Conservation (phyloP, 1,140 invertebrate genomes). For the Cotesia glomerata region DNA sequence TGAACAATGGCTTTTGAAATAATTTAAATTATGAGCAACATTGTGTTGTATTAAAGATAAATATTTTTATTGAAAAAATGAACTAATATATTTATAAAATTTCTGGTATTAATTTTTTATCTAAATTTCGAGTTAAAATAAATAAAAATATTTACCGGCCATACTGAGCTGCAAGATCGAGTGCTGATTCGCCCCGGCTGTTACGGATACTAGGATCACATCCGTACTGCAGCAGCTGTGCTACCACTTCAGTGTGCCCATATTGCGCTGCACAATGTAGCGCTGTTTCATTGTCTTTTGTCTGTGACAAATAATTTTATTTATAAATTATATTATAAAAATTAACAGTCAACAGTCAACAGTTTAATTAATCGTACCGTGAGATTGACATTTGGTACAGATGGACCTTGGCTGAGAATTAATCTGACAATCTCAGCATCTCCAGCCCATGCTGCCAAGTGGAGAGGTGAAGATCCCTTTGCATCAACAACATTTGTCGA, state of each 20-base stretch:
- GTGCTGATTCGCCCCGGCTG: constrained; percentile 85
- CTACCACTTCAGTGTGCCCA: constrained; percentile 89
- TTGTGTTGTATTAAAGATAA: too few relatives aligned
- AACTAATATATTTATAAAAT: too few relatives aligned
- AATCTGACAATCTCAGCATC: constrained; percentile 82
- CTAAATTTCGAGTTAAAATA: constrained; percentile 14
- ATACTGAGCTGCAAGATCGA: constrained; percentile 94
- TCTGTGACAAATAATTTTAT: constrained; percentile 67
- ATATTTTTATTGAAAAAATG: too few relatives aligned
- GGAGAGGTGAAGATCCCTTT: constrained; percentile 85
- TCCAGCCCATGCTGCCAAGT: constrained; percentile 89
- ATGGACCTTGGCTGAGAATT: constrained; percentile 77
- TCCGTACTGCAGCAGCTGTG: constrained; percentile 81
- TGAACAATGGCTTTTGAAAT: too few relatives aligned
- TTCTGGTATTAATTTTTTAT: background rate
- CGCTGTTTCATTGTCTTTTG: constrained; percentile 91
- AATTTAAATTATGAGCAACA: too few relatives aligned
- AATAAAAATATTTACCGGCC: constrained; percentile 69
- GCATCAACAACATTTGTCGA: constrained; percentile 85
- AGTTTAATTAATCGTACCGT: constrained; percentile 67
- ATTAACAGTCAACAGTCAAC: background rate
- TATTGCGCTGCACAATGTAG: constrained; percentile 94
- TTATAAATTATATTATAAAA: constrained; percentile 19
- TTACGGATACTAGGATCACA: constrained; percentile 92
- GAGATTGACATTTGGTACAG: constrained; percentile 81